Conservation (phyloP, 2,888 invertebrate species). For the Amphipyra tragopoginis region DNA sequence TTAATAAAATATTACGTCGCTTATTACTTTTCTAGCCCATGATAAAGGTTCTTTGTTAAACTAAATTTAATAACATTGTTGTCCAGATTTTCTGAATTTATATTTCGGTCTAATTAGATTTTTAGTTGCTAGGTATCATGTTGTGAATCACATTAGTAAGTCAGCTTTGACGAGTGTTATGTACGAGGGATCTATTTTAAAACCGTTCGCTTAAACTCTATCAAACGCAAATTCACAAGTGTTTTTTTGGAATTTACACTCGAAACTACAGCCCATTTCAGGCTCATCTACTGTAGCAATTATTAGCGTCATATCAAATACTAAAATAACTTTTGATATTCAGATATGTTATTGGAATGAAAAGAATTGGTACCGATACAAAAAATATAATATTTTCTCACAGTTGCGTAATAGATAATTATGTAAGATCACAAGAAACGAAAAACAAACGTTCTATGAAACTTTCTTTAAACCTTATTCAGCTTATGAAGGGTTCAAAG, state of each 20-base stretch:
- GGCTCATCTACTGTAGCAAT: no score
- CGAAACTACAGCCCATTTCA: not conserved
- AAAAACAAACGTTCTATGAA: no score
- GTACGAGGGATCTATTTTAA: conserved; percentile 19
- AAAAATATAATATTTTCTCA: no score
- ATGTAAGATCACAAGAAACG: no score
- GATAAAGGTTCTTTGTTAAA: conserved; percentile 11
- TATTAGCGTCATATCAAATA: no score
- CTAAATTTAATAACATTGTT: conserved; percentile 17
- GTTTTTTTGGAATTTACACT: no score
- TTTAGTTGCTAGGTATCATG: conserved; percentile 5
- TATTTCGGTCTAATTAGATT: conserved; percentile 2
- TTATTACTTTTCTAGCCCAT: conserved; percentile 24
- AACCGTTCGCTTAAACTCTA: not conserved
- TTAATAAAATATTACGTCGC: conserved; percentile 20
- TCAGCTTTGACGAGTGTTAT: not conserved
- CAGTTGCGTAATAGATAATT: no score
- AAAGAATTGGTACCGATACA: no score
- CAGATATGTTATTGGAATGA: no score
- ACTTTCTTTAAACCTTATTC: no score
- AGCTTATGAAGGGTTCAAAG: no score
- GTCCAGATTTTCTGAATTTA: not conserved
- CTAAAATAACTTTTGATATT: no score
- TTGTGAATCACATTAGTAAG: conserved; percentile 19
- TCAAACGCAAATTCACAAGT: not conserved